Evolutionary conservation across 2,888 invertebrate genomes (phyloP), one percentile per base, ranked within the genome.

Genomic region (Esperia sulphurella): DNA sequence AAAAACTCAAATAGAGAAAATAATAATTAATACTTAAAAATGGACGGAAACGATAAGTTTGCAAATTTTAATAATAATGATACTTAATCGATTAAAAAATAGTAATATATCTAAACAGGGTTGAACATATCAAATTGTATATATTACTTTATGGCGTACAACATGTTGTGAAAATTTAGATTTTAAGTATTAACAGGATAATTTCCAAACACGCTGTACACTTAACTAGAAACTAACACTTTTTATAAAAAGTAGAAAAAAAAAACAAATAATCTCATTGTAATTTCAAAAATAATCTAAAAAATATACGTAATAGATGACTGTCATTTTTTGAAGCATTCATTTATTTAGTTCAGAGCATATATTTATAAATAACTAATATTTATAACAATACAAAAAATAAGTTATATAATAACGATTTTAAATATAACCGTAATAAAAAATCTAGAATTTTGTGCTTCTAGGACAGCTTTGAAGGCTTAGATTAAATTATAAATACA

Each of bases 41-140:
- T 89, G 89, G 88, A 89, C 88, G 89, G 89, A 87, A 88, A 83
- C 62, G 85, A 88, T 87, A 87, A 83, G 83, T 78, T 75, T 67
- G 62, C 64, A 83, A 81, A 69, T 75, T 21, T 21, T 21, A 65
- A 73, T 65, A 63, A 64, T 61, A 49, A 61, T 48, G 59, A 71
- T 55, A 47, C 59, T 61, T 57, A 62, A 58, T 44, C 58, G 53
- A 51, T n/a, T 50, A 55, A 61, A 60, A 61, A 60, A 59, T 53
- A 68, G 68, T 54, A 68, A 68, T 63, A 68, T 68, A 72, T 61
- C 63, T 64, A 65, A 58, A 56, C 50, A 65, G 53, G 58, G 75
- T 79, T 80, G 78, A 81, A 83, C 80, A 77, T 78, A 71, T 67
- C 63, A 61, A 65, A 66, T 70, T 72, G 64, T 68, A 69, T 61